phyloP scores from a whole-genome alignment of 2,113 vertebrate species.

The Tympanuchus pallidicinctus region DNA sequence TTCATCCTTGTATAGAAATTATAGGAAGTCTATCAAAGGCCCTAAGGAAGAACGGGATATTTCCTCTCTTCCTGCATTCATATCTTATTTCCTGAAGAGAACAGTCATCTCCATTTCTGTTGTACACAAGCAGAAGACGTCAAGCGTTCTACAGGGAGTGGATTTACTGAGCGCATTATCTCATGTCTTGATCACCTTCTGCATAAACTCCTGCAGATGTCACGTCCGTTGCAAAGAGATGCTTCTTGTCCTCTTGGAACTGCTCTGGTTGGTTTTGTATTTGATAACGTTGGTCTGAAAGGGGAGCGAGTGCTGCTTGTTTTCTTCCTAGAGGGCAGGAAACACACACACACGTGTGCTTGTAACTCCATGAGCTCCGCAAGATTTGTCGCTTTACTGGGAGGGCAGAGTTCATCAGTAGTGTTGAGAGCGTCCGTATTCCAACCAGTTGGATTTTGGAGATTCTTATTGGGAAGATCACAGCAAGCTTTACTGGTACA shows the following conservation, averaged over 20 bases:
- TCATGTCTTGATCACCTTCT: not conserved
- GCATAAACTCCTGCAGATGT: not conserved
- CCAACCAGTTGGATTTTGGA: not conserved
- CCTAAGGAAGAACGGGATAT: conserved; percentile 1
- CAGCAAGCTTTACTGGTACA: not conserved
- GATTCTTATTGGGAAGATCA: not conserved
- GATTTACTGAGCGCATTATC: not conserved
- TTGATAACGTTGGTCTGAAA: not conserved
- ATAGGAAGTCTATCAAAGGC: conserved; percentile 40
- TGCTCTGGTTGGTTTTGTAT: not conserved
- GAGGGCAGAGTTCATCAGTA: not conserved
- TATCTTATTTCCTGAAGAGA: conserved; percentile 52
- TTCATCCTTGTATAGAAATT: conserved; percentile 63
- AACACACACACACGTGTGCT: accelerated
- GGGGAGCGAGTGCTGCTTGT: not conserved
- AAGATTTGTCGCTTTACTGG: not conserved
- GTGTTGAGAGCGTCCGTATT: not conserved
- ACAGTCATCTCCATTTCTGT: not conserved
- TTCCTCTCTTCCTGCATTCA: conserved; percentile 49
- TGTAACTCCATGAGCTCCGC: accelerated
- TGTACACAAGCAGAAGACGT: not conserved
- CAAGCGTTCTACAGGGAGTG: not conserved
- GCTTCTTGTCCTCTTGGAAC: not conserved
- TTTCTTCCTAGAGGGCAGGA: conserved; percentile 2
- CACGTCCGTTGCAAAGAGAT: not conserved